A percentile compares a stretch with the other conserved stretches of the same genome.
Conservation (phyloP, 2,888 invertebrate genomes). For the Oligia strigilis region DNA sequence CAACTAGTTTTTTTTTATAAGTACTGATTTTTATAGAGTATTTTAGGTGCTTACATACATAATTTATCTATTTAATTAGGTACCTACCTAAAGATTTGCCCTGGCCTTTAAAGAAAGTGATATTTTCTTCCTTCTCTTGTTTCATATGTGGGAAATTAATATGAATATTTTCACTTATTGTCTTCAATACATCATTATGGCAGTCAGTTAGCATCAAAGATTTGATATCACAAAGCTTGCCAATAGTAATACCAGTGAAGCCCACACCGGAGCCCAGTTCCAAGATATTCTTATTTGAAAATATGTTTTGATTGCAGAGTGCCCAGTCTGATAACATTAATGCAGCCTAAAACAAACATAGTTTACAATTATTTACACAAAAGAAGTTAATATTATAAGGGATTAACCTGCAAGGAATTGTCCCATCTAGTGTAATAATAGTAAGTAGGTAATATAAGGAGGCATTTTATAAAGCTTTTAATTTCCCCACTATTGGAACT, state of each 20-base stretch:
- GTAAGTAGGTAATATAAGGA: background rate
- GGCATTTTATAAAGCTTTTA: background rate
- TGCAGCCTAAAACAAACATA: slow-evolving; percentile 90
- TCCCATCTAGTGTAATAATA: background rate
- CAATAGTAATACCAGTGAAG: slow-evolving; percentile 92
- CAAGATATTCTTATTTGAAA: slow-evolving; percentile 91
- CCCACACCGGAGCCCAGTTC: slow-evolving; percentile 95
- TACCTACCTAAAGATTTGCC: slow-evolving; percentile 71
- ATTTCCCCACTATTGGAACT: background rate
- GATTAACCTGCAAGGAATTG: background rate
- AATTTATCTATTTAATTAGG: background rate
- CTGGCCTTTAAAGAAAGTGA: slow-evolving; percentile 63
- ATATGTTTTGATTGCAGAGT: slow-evolving; percentile 86
- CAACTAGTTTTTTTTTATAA: too few species aligned
- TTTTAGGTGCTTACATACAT: too few species aligned
- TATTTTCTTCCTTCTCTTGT: slow-evolving; percentile 47
- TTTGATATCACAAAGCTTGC: slow-evolving; percentile 89
- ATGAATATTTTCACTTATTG: slow-evolving; percentile 91
- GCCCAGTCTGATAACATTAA: slow-evolving; percentile 93
- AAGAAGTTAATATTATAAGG: background rate
- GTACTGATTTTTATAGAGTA: too few species aligned
- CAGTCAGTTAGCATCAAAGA: slow-evolving; percentile 93
- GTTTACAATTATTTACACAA: too few species aligned
- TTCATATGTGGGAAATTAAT: slow-evolving; percentile 88
- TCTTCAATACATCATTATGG: slow-evolving; percentile 92